Evolutionary conservation across 2,888 invertebrate genomes (phyloP).

Genomic region (Alloscopus bannaensis): DNA sequence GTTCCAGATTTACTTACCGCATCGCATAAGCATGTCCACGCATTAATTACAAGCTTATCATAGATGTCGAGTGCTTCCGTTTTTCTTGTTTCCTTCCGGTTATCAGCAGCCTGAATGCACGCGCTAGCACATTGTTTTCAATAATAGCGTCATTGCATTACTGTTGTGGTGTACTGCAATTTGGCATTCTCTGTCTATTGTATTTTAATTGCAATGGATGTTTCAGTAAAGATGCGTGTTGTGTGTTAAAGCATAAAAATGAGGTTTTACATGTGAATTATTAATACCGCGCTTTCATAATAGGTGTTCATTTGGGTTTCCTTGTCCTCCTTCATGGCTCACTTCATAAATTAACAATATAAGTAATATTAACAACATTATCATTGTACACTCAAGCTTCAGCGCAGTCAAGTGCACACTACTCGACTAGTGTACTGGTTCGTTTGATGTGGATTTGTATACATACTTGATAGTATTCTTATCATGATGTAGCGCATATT

Average conservation of each 20-base stretch:
- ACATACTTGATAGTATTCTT: too few species aligned
- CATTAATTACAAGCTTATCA: neutral
- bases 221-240: slow-evolving; percentile 1
- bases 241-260: neutral
- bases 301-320: neutral
- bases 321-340: slow-evolving; percentile 19
- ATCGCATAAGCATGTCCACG: neutral
- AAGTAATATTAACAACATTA: neutral
- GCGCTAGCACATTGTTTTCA: neutral
- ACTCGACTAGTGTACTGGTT: too few species aligned
- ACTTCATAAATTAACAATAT: slow-evolving; percentile 3
- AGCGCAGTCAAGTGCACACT: neutral
- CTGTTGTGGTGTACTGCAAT: neutral
- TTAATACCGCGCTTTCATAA: neutral
- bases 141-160: too few species aligned
- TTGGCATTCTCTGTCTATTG: neutral
- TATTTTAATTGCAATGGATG: neutral
- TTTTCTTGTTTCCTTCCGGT: neutral
- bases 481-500: too few species aligned
- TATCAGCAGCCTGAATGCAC: neutral
- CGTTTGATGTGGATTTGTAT: too few species aligned
- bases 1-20: neutral
- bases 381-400: neutral
- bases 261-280: neutral
- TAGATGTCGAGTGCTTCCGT: neutral